These are phyloP conservation scores for Hyposmocoma kahamanoa DNA, from an alignment of 1,140 invertebrate species.

Conservation along the genomic window DNA sequence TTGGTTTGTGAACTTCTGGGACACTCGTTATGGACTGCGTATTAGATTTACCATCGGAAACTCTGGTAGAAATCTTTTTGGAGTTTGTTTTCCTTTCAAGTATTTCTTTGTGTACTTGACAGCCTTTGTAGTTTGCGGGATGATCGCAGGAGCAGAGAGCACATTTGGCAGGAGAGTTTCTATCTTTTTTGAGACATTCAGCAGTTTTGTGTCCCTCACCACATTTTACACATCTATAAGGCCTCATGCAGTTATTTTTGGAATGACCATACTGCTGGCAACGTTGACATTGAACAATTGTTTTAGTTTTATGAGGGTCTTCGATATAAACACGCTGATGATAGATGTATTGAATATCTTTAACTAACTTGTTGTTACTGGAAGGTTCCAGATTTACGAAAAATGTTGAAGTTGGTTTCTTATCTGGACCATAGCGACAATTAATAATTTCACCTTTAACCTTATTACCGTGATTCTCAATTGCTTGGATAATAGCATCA, in stretches of 20 bases:
- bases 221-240: neutral
- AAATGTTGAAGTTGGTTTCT: too few species aligned
- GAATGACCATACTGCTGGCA: constrained; percentile 3
- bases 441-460: neutral
- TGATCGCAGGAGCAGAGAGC: neutral
- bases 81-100: neutral
- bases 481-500: neutral
- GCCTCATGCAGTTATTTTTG: neutral
- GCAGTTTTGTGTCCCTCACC: neutral
- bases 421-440: too few species aligned
- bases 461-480: neutral
- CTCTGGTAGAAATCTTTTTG: neutral
- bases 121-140: neutral
- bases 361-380: neutral
- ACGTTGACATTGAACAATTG: neutral
- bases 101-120: neutral
- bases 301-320: neutral
- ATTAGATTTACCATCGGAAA: neutral
- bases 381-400: neutral
- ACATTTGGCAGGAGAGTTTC: neutral
- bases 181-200: neutral
- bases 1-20: neutral
- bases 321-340: neutral
- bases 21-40: neutral
- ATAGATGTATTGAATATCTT: constrained; percentile 3